Evolutionary conservation across 2,797 vertebrate species (phyloP), one percentile per base, ranked within the genome.

Genomic region (Silurus lanzhouensis): DNA sequence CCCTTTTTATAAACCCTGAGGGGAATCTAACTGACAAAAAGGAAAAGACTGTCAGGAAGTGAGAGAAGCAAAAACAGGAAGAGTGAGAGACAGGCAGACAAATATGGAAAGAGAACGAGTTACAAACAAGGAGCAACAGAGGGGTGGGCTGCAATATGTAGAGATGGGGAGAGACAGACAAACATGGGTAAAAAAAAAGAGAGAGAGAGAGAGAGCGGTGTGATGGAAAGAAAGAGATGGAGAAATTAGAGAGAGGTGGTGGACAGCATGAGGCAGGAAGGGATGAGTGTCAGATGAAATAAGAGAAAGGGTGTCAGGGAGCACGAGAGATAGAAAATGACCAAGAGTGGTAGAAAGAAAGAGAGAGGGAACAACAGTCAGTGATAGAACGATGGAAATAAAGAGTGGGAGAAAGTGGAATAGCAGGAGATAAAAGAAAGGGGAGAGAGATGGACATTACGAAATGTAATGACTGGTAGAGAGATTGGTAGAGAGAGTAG

Each of bases 1-100:
- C 67, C 67, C 83, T 86, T 77, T 57, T 88, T 89, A 22, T 72
- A 15, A 63, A 38, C 77, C 38, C 52, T 48, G 20, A 31, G n/a
- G 44, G 25, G 15, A 55, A 66, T 27, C 15, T 13, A 13, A 80
- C 2, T 46, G 76, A 31, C 0, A 44, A 38, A 38, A 38, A 38
- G 38, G 38, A 38, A 38, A 38, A 38, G 38, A 38, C 38, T 38
- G 38, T 38, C 22, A 25, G 3, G 12, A 8, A 27, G 12, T 3
- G 61, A n/a, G 8, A 1, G 20, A 22, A 22, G 60, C 5, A 61
- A 2, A 1, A 8, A n/a, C 8, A 64, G 61, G 13, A 5, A 27
- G 6, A 20, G 66, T 15, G 27, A 31, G 25, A 31, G 27, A 31
- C 2, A 31, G 25, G 27, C 13, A 17, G 14, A 31, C n/a, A 14